phyloP scores from a whole-genome alignment of 2,888 invertebrate species.

The Erebia palarica region DNA sequence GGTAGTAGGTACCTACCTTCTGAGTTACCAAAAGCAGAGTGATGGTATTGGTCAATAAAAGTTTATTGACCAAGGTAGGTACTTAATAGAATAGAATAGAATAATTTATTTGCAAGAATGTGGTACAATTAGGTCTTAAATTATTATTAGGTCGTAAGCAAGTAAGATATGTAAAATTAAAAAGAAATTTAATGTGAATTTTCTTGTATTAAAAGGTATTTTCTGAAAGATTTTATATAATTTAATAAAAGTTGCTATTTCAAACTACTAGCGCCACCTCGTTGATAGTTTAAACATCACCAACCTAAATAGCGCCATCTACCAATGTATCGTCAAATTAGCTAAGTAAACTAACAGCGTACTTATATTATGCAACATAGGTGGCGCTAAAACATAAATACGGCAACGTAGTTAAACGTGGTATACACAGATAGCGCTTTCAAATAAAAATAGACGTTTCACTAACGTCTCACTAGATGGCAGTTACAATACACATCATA shows the following conservation, averaged over 20 bases:
- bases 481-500: not conserved
- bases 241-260: not conserved
- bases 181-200: no score
- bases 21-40: no score
- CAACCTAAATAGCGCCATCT: not conserved
- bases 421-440: not conserved
- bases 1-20: no score
- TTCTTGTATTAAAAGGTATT: no score
- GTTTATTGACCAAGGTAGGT: no score
- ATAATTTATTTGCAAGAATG: no score
- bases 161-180: no score
- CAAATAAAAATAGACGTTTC: not conserved
- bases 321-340: not conserved
- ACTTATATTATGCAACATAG: constrained; percentile 24
- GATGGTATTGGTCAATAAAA: no score
- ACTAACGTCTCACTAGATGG: not conserved
- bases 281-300: not conserved
- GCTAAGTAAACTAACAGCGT: not conserved
- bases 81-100: no score
- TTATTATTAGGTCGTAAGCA: no score
- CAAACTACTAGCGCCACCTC: constrained; percentile 8
- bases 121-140: no score
- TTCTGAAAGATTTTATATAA: no score
- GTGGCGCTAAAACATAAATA: constrained; percentile 29
- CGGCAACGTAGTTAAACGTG: not conserved